A percentile compares a stretch with the other conserved stretches of the same genome.
phyloP scores from a whole-genome alignment of 2,888 invertebrate genomes.

The Matsumyia berberina region DNA sequence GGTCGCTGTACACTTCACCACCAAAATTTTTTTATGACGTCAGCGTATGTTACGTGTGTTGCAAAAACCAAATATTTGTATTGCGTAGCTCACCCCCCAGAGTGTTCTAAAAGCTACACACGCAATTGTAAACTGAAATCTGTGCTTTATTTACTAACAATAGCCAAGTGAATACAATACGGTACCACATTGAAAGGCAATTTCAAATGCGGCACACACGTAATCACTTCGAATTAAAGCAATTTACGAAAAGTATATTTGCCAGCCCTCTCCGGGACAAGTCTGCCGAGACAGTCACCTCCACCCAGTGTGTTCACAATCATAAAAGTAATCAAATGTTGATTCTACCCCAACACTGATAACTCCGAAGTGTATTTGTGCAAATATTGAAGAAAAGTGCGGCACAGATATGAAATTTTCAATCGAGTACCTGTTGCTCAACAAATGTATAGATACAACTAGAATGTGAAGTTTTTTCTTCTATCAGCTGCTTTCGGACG shows the following conservation, averaged over 20 bases:
- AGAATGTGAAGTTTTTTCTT: too few species aligned
- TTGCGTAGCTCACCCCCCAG: neutral
- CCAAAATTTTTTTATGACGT: too few species aligned
- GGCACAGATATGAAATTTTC: conserved; percentile 4
- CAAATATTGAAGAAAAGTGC: conserved; percentile 23
- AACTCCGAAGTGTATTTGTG: conserved; percentile 17
- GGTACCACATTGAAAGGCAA: conserved; percentile 23
- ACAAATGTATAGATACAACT: too few species aligned
- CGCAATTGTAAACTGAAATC: conserved; percentile 4
- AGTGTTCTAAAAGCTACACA: conserved; percentile 1
- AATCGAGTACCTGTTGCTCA: conserved; percentile 46
- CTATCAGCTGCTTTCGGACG: conserved; percentile 38
- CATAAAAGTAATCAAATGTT: conserved; percentile 34
- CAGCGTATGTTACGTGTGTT: too few species aligned
- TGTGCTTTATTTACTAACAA: conserved; percentile 28
- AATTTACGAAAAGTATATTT: neutral
- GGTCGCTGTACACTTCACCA: too few species aligned
- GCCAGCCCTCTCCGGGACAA: neutral
- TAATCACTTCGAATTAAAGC: conserved; percentile 19
- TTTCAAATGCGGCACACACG: conserved; percentile 16
- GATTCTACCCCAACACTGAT: conserved; percentile 41
- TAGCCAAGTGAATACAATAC: conserved; percentile 1
- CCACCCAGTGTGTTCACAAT: conserved; percentile 1
- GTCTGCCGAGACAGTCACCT: neutral
- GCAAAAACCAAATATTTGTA: too few species aligned